These are phyloP conservation scores for Papilio polyxenes DNA, from an alignment of 1,140 invertebrate species.

Conservation along the genomic window DNA sequence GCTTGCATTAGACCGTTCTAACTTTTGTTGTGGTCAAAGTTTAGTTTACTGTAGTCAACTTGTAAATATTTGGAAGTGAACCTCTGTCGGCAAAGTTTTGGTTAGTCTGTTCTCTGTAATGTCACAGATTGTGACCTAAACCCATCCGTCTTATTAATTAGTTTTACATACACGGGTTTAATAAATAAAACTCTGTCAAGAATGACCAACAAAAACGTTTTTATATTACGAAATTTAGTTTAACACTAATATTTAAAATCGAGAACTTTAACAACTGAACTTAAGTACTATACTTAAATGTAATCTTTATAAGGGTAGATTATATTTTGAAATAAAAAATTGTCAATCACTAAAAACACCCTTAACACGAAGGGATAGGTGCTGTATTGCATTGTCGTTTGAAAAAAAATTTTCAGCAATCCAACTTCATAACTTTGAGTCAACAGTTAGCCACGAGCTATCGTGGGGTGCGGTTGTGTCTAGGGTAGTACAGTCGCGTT, in stretches of 20 bases:
- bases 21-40: background rate
- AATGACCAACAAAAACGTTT: too few species aligned
- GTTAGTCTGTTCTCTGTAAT: background rate
- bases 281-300: too few species aligned
- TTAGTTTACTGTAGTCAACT: background rate
- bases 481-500: background rate
- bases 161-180: background rate
- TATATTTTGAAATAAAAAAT: background rate
- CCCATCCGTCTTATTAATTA: background rate
- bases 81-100: background rate
- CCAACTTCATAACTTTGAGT: conserved; percentile 7
- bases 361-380: background rate
- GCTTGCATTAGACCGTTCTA: background rate
- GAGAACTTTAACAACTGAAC: too few species aligned
- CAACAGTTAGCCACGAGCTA: conserved; percentile 38
- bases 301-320: too few species aligned
- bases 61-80: background rate
- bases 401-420: conserved; percentile 31
- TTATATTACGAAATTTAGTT: too few species aligned
- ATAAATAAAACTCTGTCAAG: background rate
- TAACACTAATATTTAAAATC: too few species aligned
- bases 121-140: background rate
- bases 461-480: conserved; percentile 31
- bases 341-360: background rate
- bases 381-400: background rate